These are phyloP conservation scores for Chaitophorus viminalis DNA, from an alignment of 2,888 invertebrate genomes.

Conservation along the genomic window DNA sequence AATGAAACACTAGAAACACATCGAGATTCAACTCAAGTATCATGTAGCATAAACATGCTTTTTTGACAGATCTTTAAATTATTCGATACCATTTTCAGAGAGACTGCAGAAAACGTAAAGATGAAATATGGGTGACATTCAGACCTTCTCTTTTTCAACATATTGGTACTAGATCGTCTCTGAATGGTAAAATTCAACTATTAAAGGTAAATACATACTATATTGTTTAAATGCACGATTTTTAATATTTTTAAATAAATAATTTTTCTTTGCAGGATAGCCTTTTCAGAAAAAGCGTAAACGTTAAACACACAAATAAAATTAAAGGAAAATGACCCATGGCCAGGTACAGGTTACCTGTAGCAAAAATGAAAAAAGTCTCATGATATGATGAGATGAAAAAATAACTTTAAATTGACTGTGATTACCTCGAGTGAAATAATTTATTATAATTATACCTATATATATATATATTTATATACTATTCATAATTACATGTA, in stretches of 20 bases:
- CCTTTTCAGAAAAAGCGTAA: constrained; percentile 29
- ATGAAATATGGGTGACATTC: constrained; percentile 83
- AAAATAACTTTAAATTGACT: constrained; percentile 14
- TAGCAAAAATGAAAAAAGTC: constrained; percentile 40
- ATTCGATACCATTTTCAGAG: constrained; percentile 73
- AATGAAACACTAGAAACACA: background rate
- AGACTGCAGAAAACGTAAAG: constrained; percentile 81
- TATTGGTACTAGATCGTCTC: constrained; percentile 92
- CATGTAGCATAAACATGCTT: no score
- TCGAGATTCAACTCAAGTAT: background rate
- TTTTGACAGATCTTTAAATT: background rate
- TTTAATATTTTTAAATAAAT: background rate
- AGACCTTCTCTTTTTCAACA: constrained; percentile 95
- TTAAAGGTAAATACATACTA: constrained; percentile 75
- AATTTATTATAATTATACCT: background rate
- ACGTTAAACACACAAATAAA: constrained; percentile 31
- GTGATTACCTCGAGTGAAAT: constrained; percentile 39
- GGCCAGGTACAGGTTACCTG: constrained; percentile 49
- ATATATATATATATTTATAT: background rate
- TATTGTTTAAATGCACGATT: background rate
- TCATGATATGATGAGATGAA: constrained; percentile 3
- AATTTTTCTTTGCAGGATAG: constrained; percentile 8
- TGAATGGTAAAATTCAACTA: constrained; percentile 96
- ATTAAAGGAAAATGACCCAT: constrained; percentile 45
- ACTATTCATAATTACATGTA: no score